Conservation (phyloP, 2,888 invertebrate genomes). For the Boloria selene region DNA sequence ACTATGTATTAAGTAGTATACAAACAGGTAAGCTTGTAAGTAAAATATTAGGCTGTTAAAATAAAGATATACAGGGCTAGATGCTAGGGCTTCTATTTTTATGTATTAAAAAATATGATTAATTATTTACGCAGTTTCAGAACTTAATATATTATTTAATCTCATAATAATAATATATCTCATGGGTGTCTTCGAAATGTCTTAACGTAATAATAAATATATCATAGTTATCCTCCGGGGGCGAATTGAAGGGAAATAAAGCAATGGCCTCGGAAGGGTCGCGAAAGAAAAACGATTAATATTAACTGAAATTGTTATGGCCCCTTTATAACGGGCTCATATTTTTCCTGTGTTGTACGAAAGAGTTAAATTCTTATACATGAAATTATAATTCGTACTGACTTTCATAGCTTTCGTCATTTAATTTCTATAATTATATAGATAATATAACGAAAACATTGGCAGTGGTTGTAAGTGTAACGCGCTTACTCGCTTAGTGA, state of each 20-base stretch:
- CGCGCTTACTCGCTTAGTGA: no score
- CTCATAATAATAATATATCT: slow-evolving; percentile 65
- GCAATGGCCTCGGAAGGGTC: slow-evolving; percentile 75
- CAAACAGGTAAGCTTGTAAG: no score
- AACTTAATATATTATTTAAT: slow-evolving; percentile 40
- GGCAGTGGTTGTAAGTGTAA: no score
- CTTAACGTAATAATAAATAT: slow-evolving; percentile 78
- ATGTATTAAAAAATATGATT: neutral
- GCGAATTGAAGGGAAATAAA: slow-evolving; percentile 79
- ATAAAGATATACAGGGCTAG: no score
- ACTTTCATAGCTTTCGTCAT: slow-evolving; percentile 59
- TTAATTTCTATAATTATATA: slow-evolving; percentile 46
- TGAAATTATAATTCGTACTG: slow-evolving; percentile 9
- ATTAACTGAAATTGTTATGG: slow-evolving; percentile 81
- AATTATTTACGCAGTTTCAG: slow-evolving; percentile 43
- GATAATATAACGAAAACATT: no score
- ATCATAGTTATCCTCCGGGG: slow-evolving; percentile 76
- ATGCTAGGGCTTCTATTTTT: no score
- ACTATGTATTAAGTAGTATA: no score
- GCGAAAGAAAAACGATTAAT: slow-evolving; percentile 81
- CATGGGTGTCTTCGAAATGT: slow-evolving; percentile 72
- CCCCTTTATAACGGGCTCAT: slow-evolving; percentile 69
- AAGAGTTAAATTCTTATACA: slow-evolving; percentile 67
- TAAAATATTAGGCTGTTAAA: neutral
- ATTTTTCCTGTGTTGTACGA: slow-evolving; percentile 70